Evolutionary conservation across 2,888 invertebrate genomes (phyloP).

Genomic region (Heterodera filipjevi): DNA sequence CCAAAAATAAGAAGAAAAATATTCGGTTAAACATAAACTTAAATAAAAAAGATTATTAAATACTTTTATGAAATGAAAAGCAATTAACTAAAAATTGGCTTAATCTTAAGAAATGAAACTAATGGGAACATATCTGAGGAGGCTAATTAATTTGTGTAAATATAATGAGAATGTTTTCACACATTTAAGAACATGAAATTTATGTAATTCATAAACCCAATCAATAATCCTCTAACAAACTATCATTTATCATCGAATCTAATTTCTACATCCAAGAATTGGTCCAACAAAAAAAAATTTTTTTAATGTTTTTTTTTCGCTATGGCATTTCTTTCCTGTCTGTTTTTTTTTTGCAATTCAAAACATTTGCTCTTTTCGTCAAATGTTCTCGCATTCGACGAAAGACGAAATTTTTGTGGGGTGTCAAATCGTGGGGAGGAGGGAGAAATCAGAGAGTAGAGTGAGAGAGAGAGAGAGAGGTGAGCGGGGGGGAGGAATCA

Average conservation of each 20-base stretch:
- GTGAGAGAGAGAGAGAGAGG: no score
- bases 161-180: neutral
- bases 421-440: neutral
- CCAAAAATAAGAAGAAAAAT: neutral
- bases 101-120: neutral
- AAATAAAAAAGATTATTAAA: neutral
- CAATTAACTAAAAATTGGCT: neutral
- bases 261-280: no score
- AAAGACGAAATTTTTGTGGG: neutral
- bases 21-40: neutral
- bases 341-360: neutral
- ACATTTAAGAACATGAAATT: no score
- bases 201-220: no score
- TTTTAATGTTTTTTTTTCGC: neutral
- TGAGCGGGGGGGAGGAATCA: no score
- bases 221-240: no score
- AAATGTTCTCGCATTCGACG: neutral
- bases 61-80: neutral
- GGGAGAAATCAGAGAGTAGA: neutral
- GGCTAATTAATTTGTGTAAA: neutral
- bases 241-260: no score
- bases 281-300: neutral
- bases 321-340: neutral
- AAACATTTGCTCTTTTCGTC: neutral
- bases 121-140: neutral